phyloP scores from a whole-genome alignment of 2,888 invertebrate species.

The Dryomyza anilis region DNA sequence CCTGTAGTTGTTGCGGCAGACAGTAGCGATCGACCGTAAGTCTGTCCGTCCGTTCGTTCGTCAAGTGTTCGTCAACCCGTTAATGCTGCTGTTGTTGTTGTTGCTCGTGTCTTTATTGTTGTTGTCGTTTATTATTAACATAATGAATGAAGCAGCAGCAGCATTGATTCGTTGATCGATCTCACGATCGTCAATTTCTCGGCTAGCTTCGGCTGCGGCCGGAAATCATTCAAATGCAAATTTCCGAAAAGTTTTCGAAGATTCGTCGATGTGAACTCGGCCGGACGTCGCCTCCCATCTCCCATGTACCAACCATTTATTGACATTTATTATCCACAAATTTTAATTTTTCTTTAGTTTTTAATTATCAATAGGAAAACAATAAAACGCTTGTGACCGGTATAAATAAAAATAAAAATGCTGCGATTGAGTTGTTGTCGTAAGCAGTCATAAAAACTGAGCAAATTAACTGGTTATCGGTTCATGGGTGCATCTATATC shows the following conservation, averaged over 20 bases:
- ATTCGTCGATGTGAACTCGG: background rate
- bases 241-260: background rate
- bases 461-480: too few relatives aligned
- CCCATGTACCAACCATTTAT: too few relatives aligned
- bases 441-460: background rate
- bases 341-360: background rate
- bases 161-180: background rate
- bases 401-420: too few relatives aligned
- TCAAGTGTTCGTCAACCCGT: background rate
- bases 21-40: background rate
- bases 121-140: background rate
- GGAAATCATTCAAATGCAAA: conserved; percentile 25
- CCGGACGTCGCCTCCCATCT: background rate
- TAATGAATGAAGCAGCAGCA: conserved; percentile 5
- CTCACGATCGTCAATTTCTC: background rate
- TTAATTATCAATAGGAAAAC: background rate
- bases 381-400: background rate
- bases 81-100: background rate
- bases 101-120: background rate
- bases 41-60: background rate
- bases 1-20: background rate
- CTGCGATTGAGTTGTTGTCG: background rate
- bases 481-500: too few relatives aligned
- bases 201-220: background rate
- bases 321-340: background rate